phyloP scores from a whole-genome alignment of 2,888 invertebrate genomes.

The Ligdia adustata region DNA sequence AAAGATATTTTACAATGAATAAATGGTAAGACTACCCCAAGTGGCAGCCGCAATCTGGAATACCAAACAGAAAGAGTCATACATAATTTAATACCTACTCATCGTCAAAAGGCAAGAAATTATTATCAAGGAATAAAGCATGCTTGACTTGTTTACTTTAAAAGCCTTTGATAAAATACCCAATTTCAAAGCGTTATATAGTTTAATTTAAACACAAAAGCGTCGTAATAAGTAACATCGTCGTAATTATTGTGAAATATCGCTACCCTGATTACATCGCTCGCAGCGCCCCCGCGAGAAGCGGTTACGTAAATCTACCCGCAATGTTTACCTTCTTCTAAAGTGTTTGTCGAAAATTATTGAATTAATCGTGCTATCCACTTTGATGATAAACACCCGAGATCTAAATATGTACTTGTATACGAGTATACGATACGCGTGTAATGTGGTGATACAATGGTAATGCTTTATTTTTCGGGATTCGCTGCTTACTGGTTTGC shows the following conservation, averaged over 20 bases:
- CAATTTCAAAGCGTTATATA: conserved; percentile 4
- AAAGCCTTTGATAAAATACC: not conserved
- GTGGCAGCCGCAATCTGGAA: too few relatives aligned
- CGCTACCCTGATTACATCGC: conserved; percentile 32
- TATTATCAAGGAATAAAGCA: too few relatives aligned
- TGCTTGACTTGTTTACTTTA: not conserved
- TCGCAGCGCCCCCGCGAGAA: conserved; percentile 10
- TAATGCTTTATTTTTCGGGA: too few relatives aligned
- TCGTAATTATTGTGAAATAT: conserved; percentile 38
- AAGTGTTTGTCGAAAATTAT: conserved; percentile 27
- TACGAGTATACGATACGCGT: too few relatives aligned
- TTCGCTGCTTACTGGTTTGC: too few relatives aligned
- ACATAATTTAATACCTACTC: too few relatives aligned
- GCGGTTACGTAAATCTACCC: conserved; percentile 26
- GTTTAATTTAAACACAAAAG: conserved; percentile 26
- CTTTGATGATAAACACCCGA: not conserved
- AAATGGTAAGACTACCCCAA: too few relatives aligned
- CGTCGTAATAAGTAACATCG: conserved; percentile 20
- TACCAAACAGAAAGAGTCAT: too few relatives aligned
- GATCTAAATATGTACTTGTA: too few relatives aligned
- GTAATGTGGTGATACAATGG: too few relatives aligned
- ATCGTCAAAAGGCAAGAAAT: too few relatives aligned
- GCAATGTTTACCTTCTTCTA: conserved; percentile 24
- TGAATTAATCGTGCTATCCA: conserved; percentile 2
- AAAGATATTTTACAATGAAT: too few relatives aligned